phyloP scores from a whole-genome alignment of 2,797 vertebrate genomes.

The Orientallactaga sibirica region DNA sequence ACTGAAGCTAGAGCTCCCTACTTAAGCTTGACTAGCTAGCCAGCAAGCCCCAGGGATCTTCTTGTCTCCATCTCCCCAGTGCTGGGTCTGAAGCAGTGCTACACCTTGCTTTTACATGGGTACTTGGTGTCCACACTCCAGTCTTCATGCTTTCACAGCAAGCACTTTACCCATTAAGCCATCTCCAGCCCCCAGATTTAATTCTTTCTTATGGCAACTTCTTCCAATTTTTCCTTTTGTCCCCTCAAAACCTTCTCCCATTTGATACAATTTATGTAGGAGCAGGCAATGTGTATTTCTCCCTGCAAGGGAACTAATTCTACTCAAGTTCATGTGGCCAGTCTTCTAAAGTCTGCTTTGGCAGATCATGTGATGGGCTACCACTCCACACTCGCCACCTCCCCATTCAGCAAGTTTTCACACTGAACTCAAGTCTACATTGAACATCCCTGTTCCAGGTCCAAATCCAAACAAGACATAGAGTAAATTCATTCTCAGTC shows the following conservation, averaged over 20 bases:
- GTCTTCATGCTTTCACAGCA: no score
- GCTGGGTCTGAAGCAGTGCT: no score
- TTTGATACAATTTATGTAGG: constrained; percentile 80
- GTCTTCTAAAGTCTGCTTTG: background rate
- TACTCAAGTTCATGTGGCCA: background rate
- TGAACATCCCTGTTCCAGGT: accelerated
- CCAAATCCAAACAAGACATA: background rate
- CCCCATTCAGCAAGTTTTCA: accelerated
- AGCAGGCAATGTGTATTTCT: background rate
- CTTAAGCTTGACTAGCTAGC: no score
- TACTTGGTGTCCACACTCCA: no score
- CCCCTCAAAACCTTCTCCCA: constrained; percentile 67
- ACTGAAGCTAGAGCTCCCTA: no score
- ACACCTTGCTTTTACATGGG: no score
- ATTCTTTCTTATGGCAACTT: constrained; percentile 91
- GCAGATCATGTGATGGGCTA: background rate
- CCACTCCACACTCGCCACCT: background rate
- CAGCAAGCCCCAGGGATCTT: no score
- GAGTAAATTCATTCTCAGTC: background rate
- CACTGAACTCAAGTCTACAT: background rate
- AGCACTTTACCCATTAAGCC: no score
- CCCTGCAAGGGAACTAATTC: background rate
- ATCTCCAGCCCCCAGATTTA: constrained; percentile 83
- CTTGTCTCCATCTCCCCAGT: no score
- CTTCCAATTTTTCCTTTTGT: constrained; percentile 87